Conservation (phyloP, 1,140 invertebrate genomes). For the Bombus fervidus region DNA sequence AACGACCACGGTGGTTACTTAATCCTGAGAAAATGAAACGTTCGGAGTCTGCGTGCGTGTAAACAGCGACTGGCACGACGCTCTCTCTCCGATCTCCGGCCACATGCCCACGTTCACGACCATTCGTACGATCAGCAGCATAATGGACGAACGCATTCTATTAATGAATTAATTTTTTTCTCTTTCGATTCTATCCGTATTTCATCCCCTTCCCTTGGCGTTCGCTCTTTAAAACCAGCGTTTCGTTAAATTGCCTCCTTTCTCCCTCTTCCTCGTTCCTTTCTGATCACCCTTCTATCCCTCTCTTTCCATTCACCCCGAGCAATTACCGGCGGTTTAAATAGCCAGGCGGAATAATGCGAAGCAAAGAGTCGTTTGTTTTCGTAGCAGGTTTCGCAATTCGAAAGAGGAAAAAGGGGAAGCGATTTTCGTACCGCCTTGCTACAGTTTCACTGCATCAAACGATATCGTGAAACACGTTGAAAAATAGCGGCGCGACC, state of each 20-base stretch:
- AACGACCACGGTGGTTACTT: conserved; percentile 79
- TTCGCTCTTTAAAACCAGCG: conserved; percentile 9
- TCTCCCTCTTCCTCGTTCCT: neutral
- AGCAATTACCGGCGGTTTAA: conserved; percentile 44
- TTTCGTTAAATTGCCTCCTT: conserved; percentile 30
- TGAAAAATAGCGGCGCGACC: conserved; percentile 38
- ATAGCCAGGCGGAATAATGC: conserved; percentile 42
- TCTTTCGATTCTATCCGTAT: conserved; percentile 11
- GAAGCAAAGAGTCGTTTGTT: conserved; percentile 29
- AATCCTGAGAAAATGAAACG: conserved; percentile 81
- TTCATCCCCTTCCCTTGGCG: neutral
- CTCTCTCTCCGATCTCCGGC: neutral
- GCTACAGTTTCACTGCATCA: conserved; percentile 10
- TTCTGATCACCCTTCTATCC: neutral
- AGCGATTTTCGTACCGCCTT: neutral
- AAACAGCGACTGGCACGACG: conserved; percentile 56
- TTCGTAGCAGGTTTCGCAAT: conserved; percentile 30
- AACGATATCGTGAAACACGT: conserved; percentile 44
- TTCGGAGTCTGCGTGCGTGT: conserved; percentile 59
- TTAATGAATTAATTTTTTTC: conserved; percentile 38
- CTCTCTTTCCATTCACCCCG: neutral
- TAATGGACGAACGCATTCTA: conserved; percentile 20
- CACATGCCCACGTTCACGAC: neutral
- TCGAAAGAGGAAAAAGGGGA: neutral
- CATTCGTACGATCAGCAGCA: conserved; percentile 13